phyloP scores from a whole-genome alignment of 2,113 vertebrate species.

The Columbina picui region DNA sequence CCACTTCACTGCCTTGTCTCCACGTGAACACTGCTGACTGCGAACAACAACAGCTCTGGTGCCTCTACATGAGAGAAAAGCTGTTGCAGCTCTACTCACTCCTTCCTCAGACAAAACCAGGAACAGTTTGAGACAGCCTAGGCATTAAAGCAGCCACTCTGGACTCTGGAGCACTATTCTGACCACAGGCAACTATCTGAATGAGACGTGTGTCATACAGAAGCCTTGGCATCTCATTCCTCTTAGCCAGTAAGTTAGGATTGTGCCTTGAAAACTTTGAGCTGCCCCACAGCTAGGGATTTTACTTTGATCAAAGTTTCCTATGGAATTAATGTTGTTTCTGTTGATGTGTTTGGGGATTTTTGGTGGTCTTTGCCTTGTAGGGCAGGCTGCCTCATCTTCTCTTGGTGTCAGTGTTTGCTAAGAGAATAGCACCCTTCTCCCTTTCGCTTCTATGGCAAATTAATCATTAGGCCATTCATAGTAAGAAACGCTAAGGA shows the following conservation, averaged over 20 bases:
- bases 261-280: background rate
- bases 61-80: background rate
- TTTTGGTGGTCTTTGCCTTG: background rate
- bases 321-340: background rate
- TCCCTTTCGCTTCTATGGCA: background rate
- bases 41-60: fast-evolving
- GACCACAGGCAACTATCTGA: background rate
- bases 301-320: background rate
- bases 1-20: background rate
- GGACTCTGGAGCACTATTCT: background rate
- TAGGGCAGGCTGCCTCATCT: background rate
- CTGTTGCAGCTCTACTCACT: background rate
- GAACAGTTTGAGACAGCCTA: background rate
- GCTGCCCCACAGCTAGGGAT: background rate
- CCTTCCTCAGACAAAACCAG: background rate
- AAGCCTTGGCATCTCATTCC: background rate
- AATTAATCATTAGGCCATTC: background rate
- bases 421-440: background rate
- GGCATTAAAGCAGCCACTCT: background rate
- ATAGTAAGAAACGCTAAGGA: background rate
- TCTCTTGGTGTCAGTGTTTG: background rate
- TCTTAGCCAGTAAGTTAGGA: background rate
- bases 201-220: background rate
- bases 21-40: background rate
- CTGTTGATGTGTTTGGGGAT: background rate